Evolutionary conservation across 1,140 invertebrate genomes (phyloP), one percentile per base, ranked within the genome.

Genomic region (Aradophagus sp.): DNA sequence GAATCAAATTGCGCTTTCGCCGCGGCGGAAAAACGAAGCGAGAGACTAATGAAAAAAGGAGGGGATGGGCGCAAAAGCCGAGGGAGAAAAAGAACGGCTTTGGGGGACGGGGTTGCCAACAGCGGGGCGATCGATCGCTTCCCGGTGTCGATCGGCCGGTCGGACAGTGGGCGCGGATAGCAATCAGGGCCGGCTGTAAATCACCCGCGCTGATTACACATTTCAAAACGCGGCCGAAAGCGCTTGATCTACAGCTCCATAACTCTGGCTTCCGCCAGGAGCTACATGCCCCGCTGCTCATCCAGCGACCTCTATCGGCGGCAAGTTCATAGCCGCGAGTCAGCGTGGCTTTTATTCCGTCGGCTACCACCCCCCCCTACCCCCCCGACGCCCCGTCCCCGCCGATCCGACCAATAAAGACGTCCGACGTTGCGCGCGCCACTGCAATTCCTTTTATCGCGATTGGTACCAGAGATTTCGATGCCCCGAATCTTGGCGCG

Each of bases 141-240:
- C 72, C 72, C 68, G 71, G 58, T 66, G 67, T 34, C 41, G 65
- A 73, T 69, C 74, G 67, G 41, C 41, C 31, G 44, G 62, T 56
- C 69, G 69, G 56, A 67, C 47, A 59, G 67, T 67, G 61, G 58
- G 65, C 38, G 66, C 39, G 73, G 78, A 81, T 77, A 73, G 73
- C 75, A 79, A 80, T 80, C 77, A 74, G 73, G 59, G 70, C 62
- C 52, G 61, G 34, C 69, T 62, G 76, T 81, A 81, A 82, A 81
- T 82, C 80, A 82, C 77, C 52, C 38, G 20, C 72, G 76, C 78
- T 83, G 80, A 83, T 83, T 83, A 83, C 81, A 80, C 78, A 83
- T 81, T 80, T 81, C 80, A 80, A 81, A 81, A 81, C 70, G 77
- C 75, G 78, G 58, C 73, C 76, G 75, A 79, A 75, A 76, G 67